These are phyloP conservation scores for Medauroidea extradentata DNA, from an alignment of 1,140 invertebrate genomes.

Conservation along the genomic window DNA sequence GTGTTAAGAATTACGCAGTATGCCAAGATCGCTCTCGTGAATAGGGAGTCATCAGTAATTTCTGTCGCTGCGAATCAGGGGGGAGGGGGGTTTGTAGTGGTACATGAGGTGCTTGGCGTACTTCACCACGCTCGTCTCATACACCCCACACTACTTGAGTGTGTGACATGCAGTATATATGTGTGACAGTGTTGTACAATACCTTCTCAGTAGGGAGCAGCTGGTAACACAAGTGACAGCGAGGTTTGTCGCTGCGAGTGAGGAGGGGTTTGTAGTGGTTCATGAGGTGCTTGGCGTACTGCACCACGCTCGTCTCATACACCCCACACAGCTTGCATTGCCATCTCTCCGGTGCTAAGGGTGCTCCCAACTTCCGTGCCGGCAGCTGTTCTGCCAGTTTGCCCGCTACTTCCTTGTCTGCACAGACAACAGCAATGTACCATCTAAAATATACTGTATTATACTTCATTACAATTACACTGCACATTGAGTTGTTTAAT, in stretches of 20 bases:
- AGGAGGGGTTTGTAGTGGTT: constrained; percentile 31
- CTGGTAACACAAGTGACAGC: constrained; percentile 6
- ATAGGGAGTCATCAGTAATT: too few species aligned
- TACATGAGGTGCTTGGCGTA: constrained; percentile 37
- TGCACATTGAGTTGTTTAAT: too few species aligned
- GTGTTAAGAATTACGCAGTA: too few species aligned
- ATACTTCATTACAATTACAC: too few species aligned
- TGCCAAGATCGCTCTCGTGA: too few species aligned
- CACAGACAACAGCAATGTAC: neutral
- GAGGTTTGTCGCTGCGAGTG: neutral
- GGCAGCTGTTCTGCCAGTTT: constrained; percentile 24
- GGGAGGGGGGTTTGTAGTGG: constrained; percentile 35
- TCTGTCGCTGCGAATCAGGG: too few species aligned
- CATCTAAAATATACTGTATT: too few species aligned
- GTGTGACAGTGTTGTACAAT: too few species aligned
- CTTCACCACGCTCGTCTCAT: constrained; percentile 18
- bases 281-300: constrained; percentile 37
- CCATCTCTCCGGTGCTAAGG: constrained; percentile 10
- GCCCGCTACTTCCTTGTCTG: constrained; percentile 10
- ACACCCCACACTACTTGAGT: constrained; percentile 10
- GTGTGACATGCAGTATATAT: too few species aligned
- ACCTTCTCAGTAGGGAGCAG: constrained; percentile 11
- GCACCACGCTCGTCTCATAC: constrained; percentile 17
- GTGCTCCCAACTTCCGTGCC: constrained; percentile 25
- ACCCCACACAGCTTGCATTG: constrained; percentile 11